These are phyloP conservation scores for Bothrops alternatus DNA, from an alignment of 2,797 vertebrate genomes.

Conservation along the genomic window DNA sequence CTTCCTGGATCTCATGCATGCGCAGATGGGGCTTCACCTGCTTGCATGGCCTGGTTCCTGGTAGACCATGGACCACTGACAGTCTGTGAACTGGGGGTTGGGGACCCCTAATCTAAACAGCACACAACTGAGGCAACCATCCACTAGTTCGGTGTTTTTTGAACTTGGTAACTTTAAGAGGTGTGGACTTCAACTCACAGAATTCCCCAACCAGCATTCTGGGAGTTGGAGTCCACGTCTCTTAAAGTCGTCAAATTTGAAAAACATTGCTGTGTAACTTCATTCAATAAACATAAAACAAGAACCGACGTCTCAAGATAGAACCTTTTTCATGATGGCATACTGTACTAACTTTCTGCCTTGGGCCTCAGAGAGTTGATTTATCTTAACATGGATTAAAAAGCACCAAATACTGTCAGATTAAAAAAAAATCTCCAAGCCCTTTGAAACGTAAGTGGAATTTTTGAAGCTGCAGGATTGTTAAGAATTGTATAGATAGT, in stretches of 20 bases:
- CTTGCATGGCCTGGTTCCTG: background rate
- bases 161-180: background rate
- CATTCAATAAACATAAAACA: background rate
- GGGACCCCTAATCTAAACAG: too few species aligned
- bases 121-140: background rate
- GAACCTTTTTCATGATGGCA: background rate
- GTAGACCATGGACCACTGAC: background rate
- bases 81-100: too few species aligned
- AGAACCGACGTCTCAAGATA: background rate
- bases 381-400: background rate
- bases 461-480: background rate
- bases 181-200: background rate
- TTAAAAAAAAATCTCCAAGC: background rate
- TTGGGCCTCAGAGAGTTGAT: background rate
- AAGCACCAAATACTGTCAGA: background rate
- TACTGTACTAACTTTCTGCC: too few species aligned
- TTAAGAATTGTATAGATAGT: background rate
- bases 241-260: background rate
- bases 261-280: background rate
- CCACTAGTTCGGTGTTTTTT: background rate
- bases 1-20: background rate
- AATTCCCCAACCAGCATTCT: background rate
- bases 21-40: background rate
- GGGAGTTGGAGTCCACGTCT: background rate
- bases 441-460: background rate